phyloP scores from a whole-genome alignment of 2,797 vertebrate genomes.

The Hipposideros larvatus region DNA sequence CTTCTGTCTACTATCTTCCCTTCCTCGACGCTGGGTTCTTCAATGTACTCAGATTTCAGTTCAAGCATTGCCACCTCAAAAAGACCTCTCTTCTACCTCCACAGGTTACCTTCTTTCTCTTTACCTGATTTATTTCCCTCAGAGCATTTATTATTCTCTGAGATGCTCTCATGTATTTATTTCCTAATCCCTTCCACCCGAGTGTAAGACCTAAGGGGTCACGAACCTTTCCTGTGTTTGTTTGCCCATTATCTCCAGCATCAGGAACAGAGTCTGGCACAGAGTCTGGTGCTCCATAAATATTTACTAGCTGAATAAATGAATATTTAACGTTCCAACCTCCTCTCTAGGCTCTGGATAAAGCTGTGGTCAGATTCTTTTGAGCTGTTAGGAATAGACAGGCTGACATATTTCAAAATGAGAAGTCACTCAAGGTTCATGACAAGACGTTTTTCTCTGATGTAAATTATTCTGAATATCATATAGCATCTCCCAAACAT shows the following conservation, averaged over 20 bases:
- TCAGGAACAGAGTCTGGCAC: slow-evolving; percentile 23
- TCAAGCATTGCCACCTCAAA: not conserved
- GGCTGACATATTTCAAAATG: slow-evolving; percentile 53
- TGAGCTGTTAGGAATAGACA: slow-evolving; percentile 51
- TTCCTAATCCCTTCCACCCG: not conserved
- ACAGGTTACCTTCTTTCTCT: not conserved
- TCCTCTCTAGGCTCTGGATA: not conserved
- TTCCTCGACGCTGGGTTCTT: not conserved
- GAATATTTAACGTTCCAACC: slow-evolving; percentile 28
- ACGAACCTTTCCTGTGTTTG: not conserved
- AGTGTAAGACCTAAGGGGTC: not conserved
- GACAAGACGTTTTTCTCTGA: slow-evolving; percentile 44
- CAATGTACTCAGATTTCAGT: not conserved
- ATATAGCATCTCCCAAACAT: slow-evolving; percentile 46
- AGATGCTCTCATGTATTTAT: not conserved
- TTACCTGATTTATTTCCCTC: not conserved
- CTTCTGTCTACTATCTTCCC: not conserved
- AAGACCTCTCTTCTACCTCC: not conserved
- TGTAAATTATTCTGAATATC: slow-evolving; percentile 70
- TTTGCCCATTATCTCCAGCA: not conserved
- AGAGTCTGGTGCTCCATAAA: slow-evolving; percentile 27
- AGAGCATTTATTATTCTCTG: not conserved
- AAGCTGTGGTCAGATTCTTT: not conserved
- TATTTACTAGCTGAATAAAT: slow-evolving; percentile 46
- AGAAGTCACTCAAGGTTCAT: slow-evolving; percentile 52